Conservation (phyloP, 2,888 invertebrate genomes). For the Noctuana brunneofusca region DNA sequence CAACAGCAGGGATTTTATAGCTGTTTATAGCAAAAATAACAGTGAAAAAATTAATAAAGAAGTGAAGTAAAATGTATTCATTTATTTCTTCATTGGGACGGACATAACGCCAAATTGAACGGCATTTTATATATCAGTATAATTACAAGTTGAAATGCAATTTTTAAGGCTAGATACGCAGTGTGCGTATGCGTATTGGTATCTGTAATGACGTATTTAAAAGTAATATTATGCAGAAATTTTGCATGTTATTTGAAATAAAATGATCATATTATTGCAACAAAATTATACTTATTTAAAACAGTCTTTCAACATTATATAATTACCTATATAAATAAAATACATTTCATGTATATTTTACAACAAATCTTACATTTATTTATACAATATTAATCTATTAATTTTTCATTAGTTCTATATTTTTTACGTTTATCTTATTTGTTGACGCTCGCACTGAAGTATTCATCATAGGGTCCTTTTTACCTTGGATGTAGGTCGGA, state of each 20-base stretch:
- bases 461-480: slow-evolving; percentile 78
- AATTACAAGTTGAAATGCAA: no score
- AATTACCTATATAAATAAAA: slow-evolving; percentile 6
- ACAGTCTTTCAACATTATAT: slow-evolving; percentile 48
- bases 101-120: no score
- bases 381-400: slow-evolving; percentile 40
- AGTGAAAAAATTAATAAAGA: slow-evolving; percentile 12
- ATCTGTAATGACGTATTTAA: no score
- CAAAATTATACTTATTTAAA: slow-evolving; percentile 37
- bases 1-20: slow-evolving; percentile 85
- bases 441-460: slow-evolving; percentile 66
- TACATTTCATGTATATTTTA: slow-evolving; percentile 16
- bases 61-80: neutral
- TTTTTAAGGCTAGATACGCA: no score
- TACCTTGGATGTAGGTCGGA: slow-evolving; percentile 66
- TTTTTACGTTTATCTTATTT: slow-evolving; percentile 77
- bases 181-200: no score
- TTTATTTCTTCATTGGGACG: no score
- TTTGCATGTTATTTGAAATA: no score
- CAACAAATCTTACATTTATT: slow-evolving; percentile 15
- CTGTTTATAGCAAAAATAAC: slow-evolving; percentile 72
- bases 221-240: no score
- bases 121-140: no score
- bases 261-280: slow-evolving; percentile 10
- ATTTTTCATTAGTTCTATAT: slow-evolving; percentile 79